phyloP scores from a whole-genome alignment of 53 echinoderm and acorn worm genomes.

The Apostichopus leukothele region DNA sequence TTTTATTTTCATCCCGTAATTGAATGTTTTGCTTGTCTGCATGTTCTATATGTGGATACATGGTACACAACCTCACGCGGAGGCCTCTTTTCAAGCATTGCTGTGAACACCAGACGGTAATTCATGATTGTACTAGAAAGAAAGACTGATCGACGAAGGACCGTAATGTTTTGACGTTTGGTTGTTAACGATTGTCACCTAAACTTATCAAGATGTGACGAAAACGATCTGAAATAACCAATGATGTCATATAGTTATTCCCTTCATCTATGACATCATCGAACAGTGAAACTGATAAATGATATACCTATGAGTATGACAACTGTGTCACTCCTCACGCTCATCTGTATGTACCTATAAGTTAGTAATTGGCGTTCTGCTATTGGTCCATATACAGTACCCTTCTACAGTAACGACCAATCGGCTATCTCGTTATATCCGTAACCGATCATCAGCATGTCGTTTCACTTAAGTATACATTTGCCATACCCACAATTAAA shows the following conservation, averaged over 20 bases:
- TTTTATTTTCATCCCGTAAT: too few relatives aligned
- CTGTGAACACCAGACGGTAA: neutral
- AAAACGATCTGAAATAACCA: constrained; percentile 7
- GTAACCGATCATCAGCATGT: neutral
- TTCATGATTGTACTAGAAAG: neutral
- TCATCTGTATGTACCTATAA: neutral
- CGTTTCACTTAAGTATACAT: neutral
- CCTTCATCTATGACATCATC: neutral
- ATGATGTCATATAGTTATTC: constrained; percentile 21
- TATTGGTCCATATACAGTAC: neutral
- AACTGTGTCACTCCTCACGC: neutral
- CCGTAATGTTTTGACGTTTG: neutral
- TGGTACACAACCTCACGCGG: too few relatives aligned
- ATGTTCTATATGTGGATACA: too few relatives aligned
- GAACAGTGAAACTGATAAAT: neutral
- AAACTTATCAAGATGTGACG: constrained; percentile 13
- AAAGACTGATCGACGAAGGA: neutral
- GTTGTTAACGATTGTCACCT: neutral
- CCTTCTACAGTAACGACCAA: constrained; percentile 4
- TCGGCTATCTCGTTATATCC: constrained; percentile 10
- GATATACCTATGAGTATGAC: neutral
- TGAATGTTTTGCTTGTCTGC: too few relatives aligned
- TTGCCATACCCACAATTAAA: neutral
- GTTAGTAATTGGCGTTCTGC: neutral
- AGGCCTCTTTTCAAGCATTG: too few relatives aligned